Evolutionary conservation across 2,113 vertebrate species (phyloP), one percentile per base, ranked within the genome.

Genomic region (Phylloscopus trochiloides): DNA sequence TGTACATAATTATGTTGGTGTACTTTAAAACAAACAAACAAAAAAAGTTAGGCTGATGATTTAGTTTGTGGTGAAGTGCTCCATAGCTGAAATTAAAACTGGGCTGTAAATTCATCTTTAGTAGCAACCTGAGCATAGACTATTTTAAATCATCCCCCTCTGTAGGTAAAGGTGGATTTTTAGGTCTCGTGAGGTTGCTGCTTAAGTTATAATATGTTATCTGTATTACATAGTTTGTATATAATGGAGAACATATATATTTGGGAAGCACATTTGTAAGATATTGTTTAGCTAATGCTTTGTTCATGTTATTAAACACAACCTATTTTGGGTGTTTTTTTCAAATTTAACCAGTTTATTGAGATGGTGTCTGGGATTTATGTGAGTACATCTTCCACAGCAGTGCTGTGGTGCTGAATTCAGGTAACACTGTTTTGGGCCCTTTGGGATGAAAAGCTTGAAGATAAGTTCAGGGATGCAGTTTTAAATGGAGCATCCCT

Each of bases 261-360:
- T 91, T 5, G 3, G 5, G 38, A 40, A 40, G 38, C 38, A n/a
- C 17, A 16, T 63, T 40, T 77, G 1, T 28, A 17, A 68, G 15
- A 6, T 81, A 24, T 0, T 25, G 36, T 76, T 50, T 58, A 62
- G 17, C 24, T 81, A 40, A 36, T 34, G 4, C 36, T 87, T 61
- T 61, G 19, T 71, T 85, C 1, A 0, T 32, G 14, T 50, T 25
- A n/a, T 61, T 92, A n/a, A 83, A 38, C 13, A 17, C 24, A 70
- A 5, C 3, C 6, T 52, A 1, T 14, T 79, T 22, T 19, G 3
- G 1, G 0, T 40, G 38, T 40, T 40, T 40, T 40, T 40, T 31
- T 5, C 14, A 7, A 42, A 36, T 55, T 11, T 24, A 36, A 24
- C 8, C 7, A 31, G 42, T 76, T 54, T 42, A 8, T 86, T 86